Base-by-base conservation (phyloP, 2,888 invertebrate species). In the Hemaris fuciformis region DNA sequence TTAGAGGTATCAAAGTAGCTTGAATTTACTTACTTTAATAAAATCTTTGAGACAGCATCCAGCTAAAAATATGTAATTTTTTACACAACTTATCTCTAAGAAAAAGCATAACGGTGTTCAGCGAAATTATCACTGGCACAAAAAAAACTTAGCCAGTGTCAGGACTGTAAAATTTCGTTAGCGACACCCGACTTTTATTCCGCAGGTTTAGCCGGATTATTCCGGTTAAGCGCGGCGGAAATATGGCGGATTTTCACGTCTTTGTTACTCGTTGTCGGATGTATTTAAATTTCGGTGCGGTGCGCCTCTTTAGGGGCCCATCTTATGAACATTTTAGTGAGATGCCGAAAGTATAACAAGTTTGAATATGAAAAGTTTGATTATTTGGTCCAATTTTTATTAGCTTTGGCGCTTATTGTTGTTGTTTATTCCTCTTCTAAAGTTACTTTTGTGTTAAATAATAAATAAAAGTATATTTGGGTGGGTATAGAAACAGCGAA, bases 151-250 rank as follows among this genome's bases (percentile, higher is more conserved):
- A 43, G 20, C n/a, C 48, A 25, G 7, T 59, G 53, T 63, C 61
- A 60, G 64, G 62, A 58, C 61, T 59, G 66, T 74, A 70, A 79
- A 79, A 78, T 72, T 73, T 76, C 72, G 69, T 76, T 76, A 74
- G 69, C 69, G 64, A 65, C 71, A 68, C 66, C 63, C 64, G 68
- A 75, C 71, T 77, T 77, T 81, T 77, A 76, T 81, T 76, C 71
- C 64, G 76, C 71, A 68, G 77, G 74, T 76, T 75, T 79, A 70
- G 69, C 72, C 67, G 72, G 77, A 78, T 80, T 76, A 76, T 76
- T 73, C 74, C 69, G 64, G 74, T 71, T 74, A 76, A 80, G 71
- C 69, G 68, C 70, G 60, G 73, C 71, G 76, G 73, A 77, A 80
- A 77, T 76, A 74, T 75, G 74, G 68, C 65, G 74, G 76, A 72